Evolutionary conservation across 2,888 invertebrate species (phyloP), one percentile per base, ranked within the genome.

Genomic region (Silvanus unidentatus): DNA sequence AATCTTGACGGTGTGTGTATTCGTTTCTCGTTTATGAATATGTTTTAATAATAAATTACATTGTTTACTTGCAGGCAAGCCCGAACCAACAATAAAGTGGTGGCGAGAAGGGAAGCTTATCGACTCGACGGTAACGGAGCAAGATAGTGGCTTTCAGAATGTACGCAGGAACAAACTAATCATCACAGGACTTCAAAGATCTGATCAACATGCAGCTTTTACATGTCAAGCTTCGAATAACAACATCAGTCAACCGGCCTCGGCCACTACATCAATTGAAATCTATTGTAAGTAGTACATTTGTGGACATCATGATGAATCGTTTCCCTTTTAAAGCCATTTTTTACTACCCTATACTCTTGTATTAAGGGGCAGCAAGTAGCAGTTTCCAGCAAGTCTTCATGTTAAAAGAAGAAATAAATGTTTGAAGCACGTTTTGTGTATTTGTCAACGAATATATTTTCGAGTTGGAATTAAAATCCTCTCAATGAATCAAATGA

Each of bases 181-280:
- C 58, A 75, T 82, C 47, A 73, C 72, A 48, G 75, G 77, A 56
- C 75, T 88, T 58, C 77, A 80, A 59, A 76, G 88, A 58, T 76
- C 79, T 49, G 85, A 88, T 73, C 80, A 86, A 55, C 82, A 84
- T 70, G 82, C 85, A 47, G 76, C 79, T 53, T 86, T 83, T 73
- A 84, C 83, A 48, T 88, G 88, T 69, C 84, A 86, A 70, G 88
- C 88, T 16, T 81, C 82, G 59, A 88, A 88, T 70, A 82, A 81
- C 68, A 82, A 84, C 66, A 77, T 82, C 67, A 82, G 80, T 54
- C 77, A 77, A 52, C 85, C 85, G 40, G 78, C 84, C 42, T 77
- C 82, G 16, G 78, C 83, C 29, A 80, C 80, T 49, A 80, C 86
- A 46, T 80, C 82, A 56, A 80, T 88, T 56, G 85, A 87, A 69